Evolutionary conservation across 2,797 vertebrate genomes (phyloP).

Genomic region (Lagocephalus sceleratus): DNA sequence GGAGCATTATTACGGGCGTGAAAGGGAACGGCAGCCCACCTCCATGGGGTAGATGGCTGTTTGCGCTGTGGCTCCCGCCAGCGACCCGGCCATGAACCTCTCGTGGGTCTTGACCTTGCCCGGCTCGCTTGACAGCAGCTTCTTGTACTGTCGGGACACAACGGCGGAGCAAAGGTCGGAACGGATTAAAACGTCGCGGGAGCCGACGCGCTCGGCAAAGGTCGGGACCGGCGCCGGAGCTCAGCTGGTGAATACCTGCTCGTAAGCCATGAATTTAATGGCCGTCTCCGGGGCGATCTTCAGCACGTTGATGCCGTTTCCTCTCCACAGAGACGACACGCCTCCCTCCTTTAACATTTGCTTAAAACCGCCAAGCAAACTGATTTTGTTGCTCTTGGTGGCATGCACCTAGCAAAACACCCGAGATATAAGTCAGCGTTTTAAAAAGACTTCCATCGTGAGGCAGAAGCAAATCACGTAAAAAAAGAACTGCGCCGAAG

Average conservation of each 20-base stretch:
- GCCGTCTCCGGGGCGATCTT: slow-evolving; percentile 96
- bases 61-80: slow-evolving; percentile 92
- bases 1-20: too few relatives aligned
- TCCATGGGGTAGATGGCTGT: slow-evolving; percentile 96
- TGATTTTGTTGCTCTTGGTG: slow-evolving; percentile 86
- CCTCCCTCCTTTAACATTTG: slow-evolving; percentile 95
- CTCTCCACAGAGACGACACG: slow-evolving; percentile 85
- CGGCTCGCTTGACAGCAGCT: slow-evolving; percentile 82
- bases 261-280: slow-evolving; percentile 94
- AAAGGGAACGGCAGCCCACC: slow-evolving; percentile 62
- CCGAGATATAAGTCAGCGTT: background rate
- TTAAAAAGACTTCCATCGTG: background rate
- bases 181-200: background rate
- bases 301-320: slow-evolving; percentile 91
- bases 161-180: background rate
- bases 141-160: slow-evolving; percentile 83
- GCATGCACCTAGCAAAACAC: slow-evolving; percentile 80
- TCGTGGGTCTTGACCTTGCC: slow-evolving; percentile 82
- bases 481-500: too few relatives aligned
- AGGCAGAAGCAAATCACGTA: too few relatives aligned
- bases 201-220: background rate
- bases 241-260: slow-evolving; percentile 76
- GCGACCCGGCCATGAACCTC: slow-evolving; percentile 90
- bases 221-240: background rate
- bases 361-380: slow-evolving; percentile 83